Evolutionary conservation across 2,797 vertebrate genomes (phyloP).

Genomic region (Poecilia picta): DNA sequence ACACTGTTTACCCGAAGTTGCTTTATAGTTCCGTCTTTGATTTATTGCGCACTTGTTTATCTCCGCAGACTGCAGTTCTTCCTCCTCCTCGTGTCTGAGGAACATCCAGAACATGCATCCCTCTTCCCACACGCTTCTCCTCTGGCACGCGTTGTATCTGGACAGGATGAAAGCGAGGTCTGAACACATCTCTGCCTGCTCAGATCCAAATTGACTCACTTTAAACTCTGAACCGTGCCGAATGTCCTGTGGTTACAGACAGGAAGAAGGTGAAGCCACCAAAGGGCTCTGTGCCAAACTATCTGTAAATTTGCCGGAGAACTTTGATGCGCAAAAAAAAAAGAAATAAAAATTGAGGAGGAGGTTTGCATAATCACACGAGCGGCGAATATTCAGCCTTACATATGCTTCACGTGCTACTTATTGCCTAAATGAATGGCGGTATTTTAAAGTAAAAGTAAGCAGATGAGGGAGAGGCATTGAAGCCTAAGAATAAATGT

Average conservation of each 20-base stretch:
- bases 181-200: constrained; percentile 50
- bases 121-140: constrained; percentile 49
- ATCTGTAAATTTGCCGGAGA: constrained; percentile 40
- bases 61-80: constrained; percentile 22
- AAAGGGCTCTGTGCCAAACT: constrained; percentile 38
- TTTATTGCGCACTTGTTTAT: constrained; percentile 36
- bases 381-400: constrained; percentile 49
- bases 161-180: constrained; percentile 52
- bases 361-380: constrained; percentile 39
- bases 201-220: constrained; percentile 69
- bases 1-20: constrained; percentile 15
- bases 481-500: constrained; percentile 39
- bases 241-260: constrained; percentile 47
- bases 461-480: constrained; percentile 50
- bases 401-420: constrained; percentile 53
- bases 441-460: constrained; percentile 33
- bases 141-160: constrained; percentile 44
- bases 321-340: constrained; percentile 18
- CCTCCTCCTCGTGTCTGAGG: constrained; percentile 50
- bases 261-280: constrained; percentile 43
- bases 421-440: constrained; percentile 25
- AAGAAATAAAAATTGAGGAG: constrained; percentile 2
- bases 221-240: constrained; percentile 50
- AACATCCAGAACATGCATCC: constrained; percentile 40
- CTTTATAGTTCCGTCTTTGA: constrained; percentile 42